Percentiles rank a stretch among this genome's conserved stretches.
Conservation (phyloP, 2,113 vertebrate genomes). For the Seriola quinqueradiata region DNA sequence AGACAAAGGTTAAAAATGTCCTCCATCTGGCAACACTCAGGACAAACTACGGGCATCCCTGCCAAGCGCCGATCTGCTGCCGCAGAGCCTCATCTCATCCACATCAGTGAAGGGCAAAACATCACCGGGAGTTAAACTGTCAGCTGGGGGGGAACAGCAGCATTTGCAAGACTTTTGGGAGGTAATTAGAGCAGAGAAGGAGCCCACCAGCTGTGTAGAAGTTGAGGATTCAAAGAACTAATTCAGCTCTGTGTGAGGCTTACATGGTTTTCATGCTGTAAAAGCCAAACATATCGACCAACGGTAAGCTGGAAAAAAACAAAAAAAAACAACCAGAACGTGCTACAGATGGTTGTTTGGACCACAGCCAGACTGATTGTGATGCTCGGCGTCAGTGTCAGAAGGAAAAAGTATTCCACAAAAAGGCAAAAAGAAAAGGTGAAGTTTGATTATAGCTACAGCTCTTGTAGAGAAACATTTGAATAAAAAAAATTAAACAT, state of each 20-base stretch:
- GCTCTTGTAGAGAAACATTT: neutral
- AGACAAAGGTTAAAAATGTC: conserved; percentile 37
- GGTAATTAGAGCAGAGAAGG: conserved; percentile 21
- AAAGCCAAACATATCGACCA: conserved; percentile 1
- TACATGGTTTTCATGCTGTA: neutral
- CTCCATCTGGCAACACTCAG: conserved; percentile 40
- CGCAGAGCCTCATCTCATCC: conserved; percentile 4
- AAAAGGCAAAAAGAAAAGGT: neutral
- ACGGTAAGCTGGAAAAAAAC: neutral
- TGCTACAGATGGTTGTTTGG: neutral
- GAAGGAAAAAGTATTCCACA: neutral
- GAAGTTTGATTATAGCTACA: no score
- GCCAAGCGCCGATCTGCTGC: conserved; percentile 16
- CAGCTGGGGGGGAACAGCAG: neutral
- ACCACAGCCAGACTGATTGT: neutral
- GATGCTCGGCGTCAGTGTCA: neutral
- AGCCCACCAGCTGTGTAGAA: conserved; percentile 15
- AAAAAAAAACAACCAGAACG: neutral
- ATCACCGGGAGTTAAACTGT: neutral
- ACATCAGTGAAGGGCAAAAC: conserved; percentile 1
- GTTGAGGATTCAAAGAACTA: conserved; percentile 2
- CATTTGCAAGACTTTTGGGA: conserved; percentile 4
- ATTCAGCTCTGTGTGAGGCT: neutral
- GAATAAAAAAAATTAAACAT: neutral
- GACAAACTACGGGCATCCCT: conserved; percentile 7